phyloP scores from a whole-genome alignment of 1,140 invertebrate species.

The Scylla paramamosain region DNA sequence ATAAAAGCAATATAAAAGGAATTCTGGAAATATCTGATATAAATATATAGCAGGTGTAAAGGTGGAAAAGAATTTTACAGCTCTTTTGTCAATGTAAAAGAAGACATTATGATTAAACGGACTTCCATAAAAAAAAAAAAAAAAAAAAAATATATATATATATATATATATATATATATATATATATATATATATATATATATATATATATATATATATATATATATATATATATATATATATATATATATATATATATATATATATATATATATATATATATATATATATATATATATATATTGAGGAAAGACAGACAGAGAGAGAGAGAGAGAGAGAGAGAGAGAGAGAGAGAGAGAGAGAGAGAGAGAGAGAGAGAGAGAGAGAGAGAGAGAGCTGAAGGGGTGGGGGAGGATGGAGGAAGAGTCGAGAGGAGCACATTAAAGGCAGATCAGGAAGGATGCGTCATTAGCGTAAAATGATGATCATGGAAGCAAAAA shows the following conservation, averaged over 20 bases:
- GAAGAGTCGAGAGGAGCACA: neutral
- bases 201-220: too few species aligned
- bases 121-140: too few species aligned
- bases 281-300: too few species aligned
- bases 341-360: neutral
- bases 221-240: too few species aligned
- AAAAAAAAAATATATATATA: too few species aligned
- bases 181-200: too few species aligned
- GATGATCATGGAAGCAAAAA: slow-evolving; percentile 16
- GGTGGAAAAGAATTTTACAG: neutral
- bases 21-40: too few species aligned
- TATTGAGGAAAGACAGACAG: neutral
- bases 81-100: neutral
- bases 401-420: neutral
- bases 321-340: neutral
- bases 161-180: too few species aligned
- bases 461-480: slow-evolving; percentile 5
- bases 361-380: neutral
- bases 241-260: too few species aligned
- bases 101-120: too few species aligned
- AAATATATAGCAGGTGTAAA: neutral
- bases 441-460: slow-evolving; percentile 12
- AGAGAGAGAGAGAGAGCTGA: neutral
- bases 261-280: too few species aligned
- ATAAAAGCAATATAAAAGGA: too few species aligned